phyloP scores from a whole-genome alignment of 2,888 invertebrate genomes.

The Atethmia centrago region DNA sequence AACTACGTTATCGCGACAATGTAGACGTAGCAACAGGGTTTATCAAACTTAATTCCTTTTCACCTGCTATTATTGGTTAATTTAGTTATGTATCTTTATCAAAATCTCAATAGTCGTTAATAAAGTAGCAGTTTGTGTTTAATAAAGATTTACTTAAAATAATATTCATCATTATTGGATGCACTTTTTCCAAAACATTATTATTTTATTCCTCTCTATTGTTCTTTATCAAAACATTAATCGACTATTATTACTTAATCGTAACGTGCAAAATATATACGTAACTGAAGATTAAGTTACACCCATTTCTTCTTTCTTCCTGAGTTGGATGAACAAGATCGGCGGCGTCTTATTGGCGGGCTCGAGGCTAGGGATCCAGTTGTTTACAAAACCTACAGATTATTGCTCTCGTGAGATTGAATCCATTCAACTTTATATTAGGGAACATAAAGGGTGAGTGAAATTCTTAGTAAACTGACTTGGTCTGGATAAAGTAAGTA shows the following conservation, averaged over 20 bases:
- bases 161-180: not conserved
- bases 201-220: not conserved
- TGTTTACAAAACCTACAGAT: slow-evolving; percentile 63
- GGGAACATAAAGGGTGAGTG: slow-evolving; percentile 30
- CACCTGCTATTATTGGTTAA: not conserved
- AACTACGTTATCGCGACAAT: too few species aligned
- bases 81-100: too few species aligned
- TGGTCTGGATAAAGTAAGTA: not conserved
- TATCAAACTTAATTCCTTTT: not conserved
- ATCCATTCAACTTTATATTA: slow-evolving; percentile 53
- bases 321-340: slow-evolving; percentile 27
- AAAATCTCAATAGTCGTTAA: not conserved
- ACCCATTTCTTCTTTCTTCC: slow-evolving; percentile 12
- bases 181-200: not conserved
- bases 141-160: too few species aligned
- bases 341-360: slow-evolving; percentile 65
- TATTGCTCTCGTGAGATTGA: slow-evolving; percentile 53
- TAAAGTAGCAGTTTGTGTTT: too few species aligned
- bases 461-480: not conserved
- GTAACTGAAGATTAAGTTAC: slow-evolving; percentile 8
- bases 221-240: not conserved
- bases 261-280: not conserved
- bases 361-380: slow-evolving; percentile 15
- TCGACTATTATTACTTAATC: not conserved
- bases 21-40: too few species aligned